Conservation (phyloP, 2,797 vertebrate genomes). For the Erpetoichthys calabaricus region DNA sequence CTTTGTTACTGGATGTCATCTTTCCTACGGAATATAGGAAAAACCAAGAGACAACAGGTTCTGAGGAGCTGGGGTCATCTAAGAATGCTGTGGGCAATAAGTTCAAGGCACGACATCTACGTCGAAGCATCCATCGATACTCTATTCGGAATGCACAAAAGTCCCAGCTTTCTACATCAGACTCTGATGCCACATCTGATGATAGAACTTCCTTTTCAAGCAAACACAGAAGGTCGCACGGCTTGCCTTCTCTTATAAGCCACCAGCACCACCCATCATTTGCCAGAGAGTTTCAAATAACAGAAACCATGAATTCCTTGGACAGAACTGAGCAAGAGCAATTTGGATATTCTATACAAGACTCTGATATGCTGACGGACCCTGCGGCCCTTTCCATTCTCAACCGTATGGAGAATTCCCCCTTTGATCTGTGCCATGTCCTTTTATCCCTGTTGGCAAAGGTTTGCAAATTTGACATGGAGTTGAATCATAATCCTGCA, state of each 20-base stretch:
- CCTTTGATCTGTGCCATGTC: conserved; percentile 85
- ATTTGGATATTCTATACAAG: conserved; percentile 37
- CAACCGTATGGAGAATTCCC: conserved; percentile 68
- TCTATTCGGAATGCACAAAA: conserved; percentile 74
- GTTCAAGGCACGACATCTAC: conserved; percentile 49
- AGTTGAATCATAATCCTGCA: conserved; percentile 71
- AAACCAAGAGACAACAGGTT: conserved; percentile 56
- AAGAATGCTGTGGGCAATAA: conserved; percentile 47
- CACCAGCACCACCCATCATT: conserved; percentile 45
- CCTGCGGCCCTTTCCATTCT: conserved; percentile 55
- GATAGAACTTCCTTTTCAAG: conserved; percentile 42
- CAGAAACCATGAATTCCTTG: conserved; percentile 32
- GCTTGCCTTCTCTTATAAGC: conserved; percentile 45
- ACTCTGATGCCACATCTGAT: conserved; percentile 79
- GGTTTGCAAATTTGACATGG: conserved; percentile 83
- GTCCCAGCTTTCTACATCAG: conserved; percentile 81
- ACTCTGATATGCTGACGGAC: conserved; percentile 53
- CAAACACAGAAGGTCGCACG: conserved; percentile 51
- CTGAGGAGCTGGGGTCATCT: conserved; percentile 45
- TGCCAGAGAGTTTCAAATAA: conserved; percentile 20
- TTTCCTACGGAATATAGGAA: conserved; percentile 63
- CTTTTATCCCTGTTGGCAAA: conserved; percentile 86
- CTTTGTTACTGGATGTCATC: conserved; percentile 55
- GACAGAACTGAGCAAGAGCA: conserved; percentile 32
- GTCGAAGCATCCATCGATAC: conserved; percentile 64